phyloP scores from a whole-genome alignment of 2,797 vertebrate species.

The Dryobates pubescens region DNA sequence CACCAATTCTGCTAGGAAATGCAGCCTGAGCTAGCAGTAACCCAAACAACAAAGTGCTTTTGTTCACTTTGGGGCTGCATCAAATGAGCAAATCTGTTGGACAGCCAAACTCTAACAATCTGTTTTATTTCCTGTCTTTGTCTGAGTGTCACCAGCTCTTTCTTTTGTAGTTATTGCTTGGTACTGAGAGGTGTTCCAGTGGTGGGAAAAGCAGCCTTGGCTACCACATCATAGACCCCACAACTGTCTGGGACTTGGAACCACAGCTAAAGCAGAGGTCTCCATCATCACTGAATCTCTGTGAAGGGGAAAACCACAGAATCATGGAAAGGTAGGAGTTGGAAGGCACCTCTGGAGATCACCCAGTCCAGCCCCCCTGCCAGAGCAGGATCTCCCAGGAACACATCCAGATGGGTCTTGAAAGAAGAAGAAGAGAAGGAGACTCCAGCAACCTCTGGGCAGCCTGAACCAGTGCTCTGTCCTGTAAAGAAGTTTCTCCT shows the following conservation, averaged over 20 bases:
- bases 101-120: background rate
- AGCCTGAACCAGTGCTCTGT: no score
- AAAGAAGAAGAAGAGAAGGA: no score
- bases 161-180: background rate
- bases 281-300: background rate
- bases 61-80: background rate
- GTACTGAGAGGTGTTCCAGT: background rate
- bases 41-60: constrained; percentile 42
- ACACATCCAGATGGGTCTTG: no score
- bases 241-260: background rate
- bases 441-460: no score
- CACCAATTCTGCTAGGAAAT: constrained; percentile 38
- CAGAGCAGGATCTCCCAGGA: no score
- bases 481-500: no score
- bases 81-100: background rate
- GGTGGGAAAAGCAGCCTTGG: background rate
- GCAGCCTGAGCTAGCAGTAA: constrained; percentile 29
- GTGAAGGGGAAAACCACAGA: accelerated
- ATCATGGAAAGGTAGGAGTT: no score
- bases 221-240: background rate
- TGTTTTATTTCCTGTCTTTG: background rate
- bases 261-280: background rate
- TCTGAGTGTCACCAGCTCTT: background rate
- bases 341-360: no score
- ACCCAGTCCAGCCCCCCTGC: no score